A percentile compares a stretch with the other conserved stretches of the same genome.
Conservation (phyloP, 2,113 vertebrate genomes). For the Pionites leucogaster region DNA sequence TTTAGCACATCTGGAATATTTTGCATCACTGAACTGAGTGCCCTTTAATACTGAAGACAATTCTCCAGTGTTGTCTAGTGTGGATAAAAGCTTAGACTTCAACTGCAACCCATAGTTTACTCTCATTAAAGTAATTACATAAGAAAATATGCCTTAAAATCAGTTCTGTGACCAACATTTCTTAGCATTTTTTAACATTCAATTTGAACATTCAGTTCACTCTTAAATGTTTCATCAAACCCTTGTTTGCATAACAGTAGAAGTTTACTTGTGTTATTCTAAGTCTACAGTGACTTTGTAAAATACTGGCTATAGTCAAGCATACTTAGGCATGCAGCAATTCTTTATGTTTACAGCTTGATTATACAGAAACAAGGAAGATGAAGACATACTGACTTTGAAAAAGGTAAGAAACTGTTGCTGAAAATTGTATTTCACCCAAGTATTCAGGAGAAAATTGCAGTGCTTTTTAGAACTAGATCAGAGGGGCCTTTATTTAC, state of each 20-base stretch:
- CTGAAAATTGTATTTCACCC: background rate
- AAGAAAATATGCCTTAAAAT: conserved; percentile 14
- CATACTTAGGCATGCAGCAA: background rate
- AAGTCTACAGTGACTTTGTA: background rate
- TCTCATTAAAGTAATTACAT: conserved; percentile 44
- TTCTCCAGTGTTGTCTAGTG: background rate
- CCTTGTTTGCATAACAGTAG: background rate
- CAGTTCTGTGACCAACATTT: background rate
- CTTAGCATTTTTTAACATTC: background rate
- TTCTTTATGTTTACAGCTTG: background rate
- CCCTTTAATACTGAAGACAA: conserved; percentile 41
- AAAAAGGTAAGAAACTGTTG: background rate
- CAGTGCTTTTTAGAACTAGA: background rate
- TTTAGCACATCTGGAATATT: conserved; percentile 20
- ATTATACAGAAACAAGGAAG: background rate
- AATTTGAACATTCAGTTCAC: background rate
- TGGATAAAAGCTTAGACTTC: background rate
- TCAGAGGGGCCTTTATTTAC: background rate
- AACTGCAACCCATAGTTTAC: background rate
- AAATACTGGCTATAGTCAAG: background rate
- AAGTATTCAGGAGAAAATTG: background rate
- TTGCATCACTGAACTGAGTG: background rate
- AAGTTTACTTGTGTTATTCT: background rate
- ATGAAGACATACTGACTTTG: background rate
- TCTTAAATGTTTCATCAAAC: background rate